Evolutionary conservation across 2,797 vertebrate genomes (phyloP), one percentile per base, ranked within the genome.

Genomic region (Enteromius mattozi): DNA sequence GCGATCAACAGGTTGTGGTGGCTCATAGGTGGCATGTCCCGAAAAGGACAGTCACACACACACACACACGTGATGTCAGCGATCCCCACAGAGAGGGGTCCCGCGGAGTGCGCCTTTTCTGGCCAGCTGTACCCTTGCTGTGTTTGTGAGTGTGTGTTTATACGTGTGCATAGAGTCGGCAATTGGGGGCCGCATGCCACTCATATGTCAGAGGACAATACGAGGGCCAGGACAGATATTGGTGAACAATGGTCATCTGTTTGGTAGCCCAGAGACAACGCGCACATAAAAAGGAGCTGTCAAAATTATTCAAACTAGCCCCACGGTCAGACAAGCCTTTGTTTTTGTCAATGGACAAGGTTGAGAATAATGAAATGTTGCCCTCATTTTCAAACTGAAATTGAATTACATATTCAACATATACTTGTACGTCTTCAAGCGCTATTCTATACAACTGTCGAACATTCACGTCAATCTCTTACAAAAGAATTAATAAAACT

Each of bases 191-290:
- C 47, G 68, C 86, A 89, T 90, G 89, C 81, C 85, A 86, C 86
- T 90, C 87, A 87, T 77, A 91, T 89, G 88, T 87, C 89, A 88
- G 77, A 54, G 72, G 85, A 89, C 91, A 91, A 91, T 90, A 69
- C 59, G 51, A 83, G 40, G 88, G 80, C 78, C 82, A 82, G 80
- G 82, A 86, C 88, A 90, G 88, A 92, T 89, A 91, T 90, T 88
- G 84, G 76, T 45, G 83, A 91, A 92, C 91, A 92, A 92, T 91
- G 85, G 88, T 88, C 82, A 90, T 89, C 87, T 90, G 91, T 91
- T 83, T 91, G 82, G 85, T 88, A 85, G 83, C 88, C 81, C 81
- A 84, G 51, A 84, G 87, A 87, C 87, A 86, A 81, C 70, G 83
- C 82, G 81, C 47, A 76, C 75, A 89, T 86, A 88, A 91, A 89